These are phyloP conservation scores for Spinus olivaceus DNA, from an alignment of 2,797 vertebrate species.

Conservation along the genomic window DNA sequence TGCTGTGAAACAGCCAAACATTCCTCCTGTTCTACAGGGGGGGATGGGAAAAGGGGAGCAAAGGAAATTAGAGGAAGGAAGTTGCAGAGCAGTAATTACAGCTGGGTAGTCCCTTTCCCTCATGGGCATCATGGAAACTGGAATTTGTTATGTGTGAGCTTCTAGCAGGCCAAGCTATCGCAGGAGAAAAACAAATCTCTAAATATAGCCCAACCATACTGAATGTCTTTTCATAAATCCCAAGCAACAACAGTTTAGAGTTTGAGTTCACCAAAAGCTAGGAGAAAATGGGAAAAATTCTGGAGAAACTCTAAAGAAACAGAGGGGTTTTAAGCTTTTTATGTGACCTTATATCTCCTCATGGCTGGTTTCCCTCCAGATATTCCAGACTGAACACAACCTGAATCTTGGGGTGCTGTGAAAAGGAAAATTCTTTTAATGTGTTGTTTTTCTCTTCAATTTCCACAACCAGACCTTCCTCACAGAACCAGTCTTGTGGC, in stretches of 20 bases:
- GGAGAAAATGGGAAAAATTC: background rate
- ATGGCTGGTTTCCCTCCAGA: background rate
- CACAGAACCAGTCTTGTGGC: constrained; percentile 87
- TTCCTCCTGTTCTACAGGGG: background rate
- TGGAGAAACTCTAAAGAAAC: background rate
- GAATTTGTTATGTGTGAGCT: background rate
- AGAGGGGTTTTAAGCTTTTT: background rate
- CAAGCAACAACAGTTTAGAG: background rate
- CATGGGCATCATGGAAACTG: background rate
- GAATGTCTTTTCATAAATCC: background rate
- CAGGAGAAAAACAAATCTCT: background rate
- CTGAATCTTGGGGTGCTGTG: background rate
- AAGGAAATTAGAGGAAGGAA: constrained; percentile 45
- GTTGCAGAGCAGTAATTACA: constrained; percentile 26
- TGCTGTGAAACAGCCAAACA: background rate
- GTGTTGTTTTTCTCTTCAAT: background rate
- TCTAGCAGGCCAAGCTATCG: background rate
- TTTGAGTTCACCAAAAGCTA: background rate
- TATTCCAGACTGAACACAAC: background rate
- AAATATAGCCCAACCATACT: background rate
- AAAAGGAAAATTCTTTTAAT: background rate
- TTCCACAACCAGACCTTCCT: constrained; percentile 76
- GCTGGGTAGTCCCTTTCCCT: background rate
- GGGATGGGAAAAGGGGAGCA: constrained; percentile 10
- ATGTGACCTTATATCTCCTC: background rate